Base-by-base conservation (phyloP, 2,888 invertebrate species). In the Abrostola triplasia region DNA sequence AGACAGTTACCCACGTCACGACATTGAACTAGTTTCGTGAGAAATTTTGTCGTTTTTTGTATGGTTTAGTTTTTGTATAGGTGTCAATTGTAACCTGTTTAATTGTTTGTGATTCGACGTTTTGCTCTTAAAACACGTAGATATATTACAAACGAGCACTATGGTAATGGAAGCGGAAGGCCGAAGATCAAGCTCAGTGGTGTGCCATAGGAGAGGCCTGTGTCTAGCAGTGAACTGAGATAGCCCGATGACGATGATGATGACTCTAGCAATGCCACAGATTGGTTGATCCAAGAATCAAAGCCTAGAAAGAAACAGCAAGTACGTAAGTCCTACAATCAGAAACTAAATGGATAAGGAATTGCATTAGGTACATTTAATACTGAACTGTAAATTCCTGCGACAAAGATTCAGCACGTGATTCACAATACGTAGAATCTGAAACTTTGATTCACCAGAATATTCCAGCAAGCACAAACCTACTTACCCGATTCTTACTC, bases 21-120 rank as follows among this genome's bases (percentile, higher is more conserved):
- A 70, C 82, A 82, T 73, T 82, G 80, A 80, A 70, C 79, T 68
- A 77, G 65, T 69, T 78, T 55, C 75, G 81, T 81, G 82, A 70
- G 81, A 82, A 77, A 70, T 57, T 65, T 53, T 9, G 52, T 54
- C 67, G 40, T 53, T 50, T 36, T 41, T 68, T 44, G 36, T 12
- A 10, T 44, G 13, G 36, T 44, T 55, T 64, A 50, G 7, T 51
- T 50, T 51, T 41, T 13, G 42, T 44, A n/a, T 36, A 7, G 8
- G 2, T 12, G 12, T 42, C 42, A 37, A 0, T 48, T n/a, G 11
- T 47, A 24, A 47, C 13, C 13, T 47, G 9, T 24, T 24, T 5
- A 5, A 47, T 47, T 47, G 44, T 47, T 47, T 5, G 8, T 47
- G 24, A 24, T 47, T 47, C 24, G 13, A 13, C 9, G 8, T 9